phyloP scores from a whole-genome alignment of 1,140 invertebrate genomes.

The Ceratosolen fusciceps region DNA sequence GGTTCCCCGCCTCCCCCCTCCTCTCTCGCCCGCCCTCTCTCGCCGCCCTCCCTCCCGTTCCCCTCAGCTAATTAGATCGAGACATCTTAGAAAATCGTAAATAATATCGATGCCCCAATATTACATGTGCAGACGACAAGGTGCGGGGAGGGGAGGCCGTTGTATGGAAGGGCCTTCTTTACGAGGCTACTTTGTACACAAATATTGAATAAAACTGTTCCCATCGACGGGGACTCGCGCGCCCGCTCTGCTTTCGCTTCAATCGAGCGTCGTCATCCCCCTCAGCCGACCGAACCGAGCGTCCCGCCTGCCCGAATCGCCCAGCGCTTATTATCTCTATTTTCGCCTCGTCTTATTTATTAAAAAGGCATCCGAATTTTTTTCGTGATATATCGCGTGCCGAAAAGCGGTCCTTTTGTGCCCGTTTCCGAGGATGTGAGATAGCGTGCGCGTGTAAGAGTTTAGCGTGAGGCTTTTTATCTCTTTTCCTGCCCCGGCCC shows the following conservation, averaged over 20 bases:
- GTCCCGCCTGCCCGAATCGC: too few relatives aligned
- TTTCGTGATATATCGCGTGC: slow-evolving; percentile 2
- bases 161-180: neutral
- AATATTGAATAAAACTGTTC: slow-evolving; percentile 8
- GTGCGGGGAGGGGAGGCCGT: neutral
- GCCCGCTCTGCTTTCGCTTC: neutral
- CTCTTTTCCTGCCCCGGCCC: slow-evolving; percentile 16
- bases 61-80: neutral
- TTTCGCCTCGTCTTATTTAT: neutral
- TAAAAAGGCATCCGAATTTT: slow-evolving; percentile 21
- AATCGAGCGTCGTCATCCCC: neutral
- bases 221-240: too few relatives aligned
- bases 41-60: too few relatives aligned
- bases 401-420: neutral
- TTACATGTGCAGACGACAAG: neutral
- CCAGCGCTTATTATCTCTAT: too few relatives aligned
- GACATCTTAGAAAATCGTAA: neutral
- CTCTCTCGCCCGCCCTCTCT: too few relatives aligned
- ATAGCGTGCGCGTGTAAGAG: slow-evolving; percentile 1
- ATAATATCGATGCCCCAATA: neutral
- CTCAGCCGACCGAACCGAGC: too few relatives aligned
- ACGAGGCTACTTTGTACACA: neutral
- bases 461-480: slow-evolving; percentile 16
- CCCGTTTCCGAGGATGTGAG: neutral
- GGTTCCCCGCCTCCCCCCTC: too few relatives aligned